Percentiles rank a stretch among this genome's conserved stretches.
These are phyloP conservation scores for Hypena proboscidalis DNA, from an alignment of 2,888 invertebrate species.

Conservation along the genomic window DNA sequence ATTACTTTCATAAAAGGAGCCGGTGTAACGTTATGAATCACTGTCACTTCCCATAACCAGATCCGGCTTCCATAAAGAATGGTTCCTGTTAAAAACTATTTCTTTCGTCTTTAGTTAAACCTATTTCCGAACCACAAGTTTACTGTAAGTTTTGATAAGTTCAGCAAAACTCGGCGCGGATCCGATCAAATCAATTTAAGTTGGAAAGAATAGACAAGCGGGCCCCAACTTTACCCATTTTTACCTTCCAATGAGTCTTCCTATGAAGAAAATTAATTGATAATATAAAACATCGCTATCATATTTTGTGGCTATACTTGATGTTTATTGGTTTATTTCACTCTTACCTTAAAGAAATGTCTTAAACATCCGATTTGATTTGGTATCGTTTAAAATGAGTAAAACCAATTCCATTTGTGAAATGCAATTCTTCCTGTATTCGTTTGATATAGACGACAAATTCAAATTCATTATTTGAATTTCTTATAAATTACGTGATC, in stretches of 20 bases:
- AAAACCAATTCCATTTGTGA: background rate
- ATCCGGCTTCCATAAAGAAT: slow-evolving; percentile 65
- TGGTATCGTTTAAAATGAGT: background rate
- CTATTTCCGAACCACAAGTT: slow-evolving; percentile 71
- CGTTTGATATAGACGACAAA: slow-evolving; percentile 2
- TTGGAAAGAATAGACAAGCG: slow-evolving; percentile 70
- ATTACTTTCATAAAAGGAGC: slow-evolving; percentile 37
- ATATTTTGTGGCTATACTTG: slow-evolving; percentile 6
- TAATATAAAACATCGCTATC: slow-evolving; percentile 37
- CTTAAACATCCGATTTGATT: background rate
- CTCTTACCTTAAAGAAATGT: background rate
- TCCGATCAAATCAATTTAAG: slow-evolving; percentile 77
- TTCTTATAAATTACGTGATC: slow-evolving; percentile 4
- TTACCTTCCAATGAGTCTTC: slow-evolving; percentile 51
- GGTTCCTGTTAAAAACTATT: slow-evolving; percentile 70
- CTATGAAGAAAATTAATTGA: slow-evolving; percentile 53
- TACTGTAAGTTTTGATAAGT: slow-evolving; percentile 66
- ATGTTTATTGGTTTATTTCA: background rate
- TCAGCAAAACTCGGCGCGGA: slow-evolving; percentile 63
- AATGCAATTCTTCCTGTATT: slow-evolving; percentile 6
- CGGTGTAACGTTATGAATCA: slow-evolving; percentile 71
- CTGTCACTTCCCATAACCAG: slow-evolving; percentile 65
- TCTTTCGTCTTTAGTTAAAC: slow-evolving; percentile 70
- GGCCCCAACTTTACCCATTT: slow-evolving; percentile 62
- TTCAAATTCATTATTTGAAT: slow-evolving; percentile 4